Base-by-base conservation (phyloP, 1,140 invertebrate genomes). In the Uloborus diversus region DNA sequence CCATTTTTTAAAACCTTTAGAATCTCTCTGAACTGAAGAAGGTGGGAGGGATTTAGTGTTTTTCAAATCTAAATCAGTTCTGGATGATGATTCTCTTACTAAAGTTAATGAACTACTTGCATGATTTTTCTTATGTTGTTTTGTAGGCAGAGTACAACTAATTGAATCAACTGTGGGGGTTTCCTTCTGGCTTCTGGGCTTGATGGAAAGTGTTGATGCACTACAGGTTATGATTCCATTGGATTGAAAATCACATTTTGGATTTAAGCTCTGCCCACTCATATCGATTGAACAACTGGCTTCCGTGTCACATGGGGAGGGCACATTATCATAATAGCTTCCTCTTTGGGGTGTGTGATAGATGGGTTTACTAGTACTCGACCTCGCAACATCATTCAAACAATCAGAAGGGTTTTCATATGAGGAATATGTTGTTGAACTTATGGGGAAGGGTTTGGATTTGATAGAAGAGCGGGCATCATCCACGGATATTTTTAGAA, bases 1-100 rank as follows among this genome's bases (percentile, higher is more conserved):
- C 93, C 93, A 94, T 75, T 87, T 87, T 28, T 86, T 85, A 20
- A 4, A n/a, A 30, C 49, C 25, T 61, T 66, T 78, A 49, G 33
- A 35, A 56, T 78, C 73, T 17, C 66, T 78, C 14, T 32, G 37
- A n/a, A n/a, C n/a, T 42, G 53, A 13, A 25, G 13, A 17, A 13
- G 30, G 7, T 23, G 27, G 28, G 14, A 51, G 30, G 20, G 62
- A 23, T 59, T 66, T 59, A n/a, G 23, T 35, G 51, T 35, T 80
- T 73, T 69, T 80, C 23, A 20, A 23, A 37, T 80, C 78, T 28
- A 33, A 23, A 13, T 14, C 42, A 37, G 33, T 33, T 35, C 32
- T 20, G 1, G 37, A 7, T 7, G 28, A n/a, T n/a, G 23, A 14
- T 35, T 25, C 49, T 1, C n/a, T 33, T 27, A 33, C 35, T 68